These are phyloP conservation scores for Trichogramma dendrolimi DNA, from an alignment of 2,888 invertebrate genomes.

Conservation along the genomic window DNA sequence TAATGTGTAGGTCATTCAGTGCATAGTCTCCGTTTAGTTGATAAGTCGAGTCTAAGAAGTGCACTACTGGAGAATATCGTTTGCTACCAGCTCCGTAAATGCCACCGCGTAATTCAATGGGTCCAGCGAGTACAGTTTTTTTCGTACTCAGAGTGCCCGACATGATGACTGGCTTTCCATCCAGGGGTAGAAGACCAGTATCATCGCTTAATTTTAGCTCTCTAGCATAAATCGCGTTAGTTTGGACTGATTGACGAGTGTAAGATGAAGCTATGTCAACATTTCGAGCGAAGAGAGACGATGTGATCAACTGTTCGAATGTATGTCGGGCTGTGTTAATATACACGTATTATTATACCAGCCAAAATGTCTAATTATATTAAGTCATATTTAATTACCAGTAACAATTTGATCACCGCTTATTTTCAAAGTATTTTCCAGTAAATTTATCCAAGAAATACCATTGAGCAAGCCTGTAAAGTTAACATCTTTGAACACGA, in stretches of 20 bases:
- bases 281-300: not conserved
- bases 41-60: slow-evolving; percentile 49
- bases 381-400: slow-evolving; percentile 34
- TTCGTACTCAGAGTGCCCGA: slow-evolving; percentile 32
- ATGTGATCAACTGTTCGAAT: slow-evolving; percentile 24
- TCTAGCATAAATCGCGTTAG: slow-evolving; percentile 23
- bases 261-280: slow-evolving; percentile 12
- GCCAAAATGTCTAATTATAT: not conserved
- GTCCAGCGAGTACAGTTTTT: slow-evolving; percentile 42
- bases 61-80: slow-evolving; percentile 52
- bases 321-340: slow-evolving; percentile 30
- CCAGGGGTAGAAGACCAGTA: slow-evolving; percentile 38
- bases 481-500: slow-evolving; percentile 51
- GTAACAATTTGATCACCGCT: slow-evolving; percentile 54
- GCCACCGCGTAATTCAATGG: slow-evolving; percentile 52
- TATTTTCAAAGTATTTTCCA: slow-evolving; percentile 53
- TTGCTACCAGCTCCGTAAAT: slow-evolving; percentile 51
- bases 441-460: slow-evolving; percentile 50
- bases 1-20: slow-evolving; percentile 54
- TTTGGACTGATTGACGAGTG: slow-evolving; percentile 12
- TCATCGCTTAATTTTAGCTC: slow-evolving; percentile 33
- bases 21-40: slow-evolving; percentile 49
- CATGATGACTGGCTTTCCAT: slow-evolving; percentile 31
- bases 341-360: slow-evolving; percentile 3
- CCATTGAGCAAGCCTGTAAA: slow-evolving; percentile 55